phyloP scores from a whole-genome alignment of 30 jellyfish, hydroid and myxozoan species.

The Aurelia sp. region DNA sequence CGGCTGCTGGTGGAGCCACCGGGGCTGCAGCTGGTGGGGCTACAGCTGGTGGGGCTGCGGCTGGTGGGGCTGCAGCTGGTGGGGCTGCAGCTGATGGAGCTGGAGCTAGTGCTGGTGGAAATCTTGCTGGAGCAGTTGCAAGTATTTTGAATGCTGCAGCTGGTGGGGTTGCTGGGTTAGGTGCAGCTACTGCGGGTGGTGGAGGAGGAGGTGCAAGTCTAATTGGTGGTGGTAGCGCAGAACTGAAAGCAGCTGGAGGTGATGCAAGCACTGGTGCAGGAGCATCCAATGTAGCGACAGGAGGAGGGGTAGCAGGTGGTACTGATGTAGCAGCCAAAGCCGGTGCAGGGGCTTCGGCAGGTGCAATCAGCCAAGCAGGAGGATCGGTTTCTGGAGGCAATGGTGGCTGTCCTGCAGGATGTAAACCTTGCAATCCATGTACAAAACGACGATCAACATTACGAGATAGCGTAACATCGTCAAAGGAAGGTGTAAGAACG shows the following conservation, averaged over 20 bases:
- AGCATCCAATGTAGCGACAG: slow-evolving; percentile 56
- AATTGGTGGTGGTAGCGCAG: slow-evolving; percentile 53
- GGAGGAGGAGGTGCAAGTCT: slow-evolving; percentile 47
- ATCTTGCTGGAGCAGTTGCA: slow-evolving; percentile 62
- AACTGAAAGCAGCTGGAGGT: slow-evolving; percentile 58
- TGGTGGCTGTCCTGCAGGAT: slow-evolving; percentile 74
- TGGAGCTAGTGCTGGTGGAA: slow-evolving; percentile 55
- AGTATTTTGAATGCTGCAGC: slow-evolving; percentile 45
- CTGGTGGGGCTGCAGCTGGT: slow-evolving; percentile 37
- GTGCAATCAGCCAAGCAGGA: slow-evolving; percentile 50
- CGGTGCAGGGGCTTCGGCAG: slow-evolving; percentile 64
- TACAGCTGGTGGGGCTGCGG: slow-evolving; percentile 34
- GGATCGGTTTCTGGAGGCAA: slow-evolving; percentile 41
- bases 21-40: slow-evolving; percentile 65
- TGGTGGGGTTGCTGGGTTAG: slow-evolving; percentile 62
- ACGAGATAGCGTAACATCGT: no score
- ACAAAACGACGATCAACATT: no score
- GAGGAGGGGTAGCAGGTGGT: slow-evolving; percentile 67
- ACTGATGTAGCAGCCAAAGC: slow-evolving; percentile 69
- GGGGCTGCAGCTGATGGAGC: slow-evolving; percentile 57
- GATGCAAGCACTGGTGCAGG: slow-evolving; percentile 69
- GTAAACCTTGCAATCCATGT: slow-evolving; percentile 56
- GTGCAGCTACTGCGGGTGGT: slow-evolving; percentile 30
- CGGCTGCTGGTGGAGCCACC: slow-evolving; percentile 52
- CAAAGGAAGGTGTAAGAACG: neutral